These are phyloP conservation scores for Eupithecia centaureata DNA, from an alignment of 2,888 invertebrate genomes.

Conservation along the genomic window DNA sequence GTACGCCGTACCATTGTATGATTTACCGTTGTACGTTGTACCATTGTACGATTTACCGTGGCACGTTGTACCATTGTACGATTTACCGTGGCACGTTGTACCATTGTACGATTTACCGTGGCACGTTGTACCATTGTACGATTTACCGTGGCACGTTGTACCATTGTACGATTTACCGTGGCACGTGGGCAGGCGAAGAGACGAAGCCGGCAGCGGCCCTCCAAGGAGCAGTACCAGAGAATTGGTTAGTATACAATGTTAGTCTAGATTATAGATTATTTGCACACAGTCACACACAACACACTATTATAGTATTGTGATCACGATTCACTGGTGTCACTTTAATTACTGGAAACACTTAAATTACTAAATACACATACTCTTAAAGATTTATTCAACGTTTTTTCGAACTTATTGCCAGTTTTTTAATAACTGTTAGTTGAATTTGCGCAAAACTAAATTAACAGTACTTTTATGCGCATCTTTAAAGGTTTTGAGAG, in stretches of 20 bases:
- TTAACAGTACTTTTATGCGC: no score
- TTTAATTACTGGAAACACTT: no score
- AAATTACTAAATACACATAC: no score
- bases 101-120: neutral
- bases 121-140: neutral
- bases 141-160: neutral
- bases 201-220: constrained; percentile 62
- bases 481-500: no score
- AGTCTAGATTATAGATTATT: neutral
- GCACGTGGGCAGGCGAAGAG: constrained; percentile 57
- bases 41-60: neutral
- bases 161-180: constrained; percentile 5
- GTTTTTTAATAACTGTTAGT: no score
- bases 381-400: no score
- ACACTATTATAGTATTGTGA: neutral
- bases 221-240: constrained; percentile 80
- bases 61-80: neutral
- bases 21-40: neutral
- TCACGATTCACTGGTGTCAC: neutral
- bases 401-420: no score
- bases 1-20: neutral
- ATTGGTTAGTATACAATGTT: constrained; percentile 75
- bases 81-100: neutral
- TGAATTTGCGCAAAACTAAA: neutral
- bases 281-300: neutral